A percentile compares a stretch with the other conserved stretches of the same genome.
phyloP scores from a whole-genome alignment of 2,797 vertebrate genomes.

The Glyptemys insculpta region DNA sequence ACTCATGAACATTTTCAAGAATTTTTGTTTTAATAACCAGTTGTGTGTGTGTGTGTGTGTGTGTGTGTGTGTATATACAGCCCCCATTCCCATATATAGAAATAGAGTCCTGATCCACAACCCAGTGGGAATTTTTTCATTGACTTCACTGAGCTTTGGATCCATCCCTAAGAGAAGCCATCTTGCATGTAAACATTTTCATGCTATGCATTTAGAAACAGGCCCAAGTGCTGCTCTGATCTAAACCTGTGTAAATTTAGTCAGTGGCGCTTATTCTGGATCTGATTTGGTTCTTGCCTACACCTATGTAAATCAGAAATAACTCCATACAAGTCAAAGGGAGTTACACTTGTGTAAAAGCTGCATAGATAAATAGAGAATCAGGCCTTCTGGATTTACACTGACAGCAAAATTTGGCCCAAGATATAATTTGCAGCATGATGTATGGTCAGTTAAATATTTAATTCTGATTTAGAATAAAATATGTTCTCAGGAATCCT shows the following conservation, averaged over 20 bases:
- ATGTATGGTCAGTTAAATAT: neutral
- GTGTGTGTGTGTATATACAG: neutral
- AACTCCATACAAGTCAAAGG: neutral
- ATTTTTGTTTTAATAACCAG: neutral
- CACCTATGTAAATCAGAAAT: neutral
- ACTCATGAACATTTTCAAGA: neutral
- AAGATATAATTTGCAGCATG: neutral
- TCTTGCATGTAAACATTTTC: neutral
- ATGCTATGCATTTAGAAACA: neutral
- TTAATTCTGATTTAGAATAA: neutral
- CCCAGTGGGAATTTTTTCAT: neutral
- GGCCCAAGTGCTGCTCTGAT: neutral
- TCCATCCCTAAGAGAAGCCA: neutral
- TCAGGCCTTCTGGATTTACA: neutral
- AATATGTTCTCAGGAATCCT: constrained; percentile 5
- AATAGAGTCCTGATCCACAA: neutral
- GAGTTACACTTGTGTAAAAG: neutral
- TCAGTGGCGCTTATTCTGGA: neutral
- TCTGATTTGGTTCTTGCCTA: neutral
- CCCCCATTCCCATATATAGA: neutral
- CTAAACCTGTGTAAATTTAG: neutral
- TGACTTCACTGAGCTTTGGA: neutral
- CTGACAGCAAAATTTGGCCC: neutral
- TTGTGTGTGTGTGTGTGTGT: neutral
- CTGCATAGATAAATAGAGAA: neutral